phyloP scores from a whole-genome alignment of 2,113 vertebrate species.

The Caretta caretta region DNA sequence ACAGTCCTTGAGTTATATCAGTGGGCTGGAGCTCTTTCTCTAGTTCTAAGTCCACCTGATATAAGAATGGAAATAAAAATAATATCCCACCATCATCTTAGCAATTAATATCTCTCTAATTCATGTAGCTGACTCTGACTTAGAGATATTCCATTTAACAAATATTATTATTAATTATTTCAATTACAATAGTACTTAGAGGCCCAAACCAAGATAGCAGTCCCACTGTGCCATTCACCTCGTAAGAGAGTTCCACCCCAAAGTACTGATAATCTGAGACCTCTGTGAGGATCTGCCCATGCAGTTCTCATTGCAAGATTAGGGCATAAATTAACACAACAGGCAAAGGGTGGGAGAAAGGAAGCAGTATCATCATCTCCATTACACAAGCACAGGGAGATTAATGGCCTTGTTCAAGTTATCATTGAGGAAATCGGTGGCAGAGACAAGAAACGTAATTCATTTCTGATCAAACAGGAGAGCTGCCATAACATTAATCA shows the following conservation, averaged over 20 bases:
- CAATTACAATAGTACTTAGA: neutral
- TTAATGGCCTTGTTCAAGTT: neutral
- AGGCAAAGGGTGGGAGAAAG: neutral
- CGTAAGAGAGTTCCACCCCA: neutral
- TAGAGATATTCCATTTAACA: neutral
- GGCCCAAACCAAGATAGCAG: neutral
- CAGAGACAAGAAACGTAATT: neutral
- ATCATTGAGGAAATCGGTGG: neutral
- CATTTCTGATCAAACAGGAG: neutral
- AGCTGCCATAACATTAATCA: neutral
- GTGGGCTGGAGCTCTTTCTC: no score
- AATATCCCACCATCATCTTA: neutral
- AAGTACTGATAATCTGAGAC: neutral
- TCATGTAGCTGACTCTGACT: neutral
- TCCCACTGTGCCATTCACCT: neutral
- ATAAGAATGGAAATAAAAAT: neutral
- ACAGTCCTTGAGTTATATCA: no score
- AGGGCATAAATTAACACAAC: neutral
- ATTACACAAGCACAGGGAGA: neutral
- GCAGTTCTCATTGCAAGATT: neutral
- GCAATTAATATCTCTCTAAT: neutral
- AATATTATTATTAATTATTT: neutral
- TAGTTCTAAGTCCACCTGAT: neutral
- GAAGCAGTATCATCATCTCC: neutral
- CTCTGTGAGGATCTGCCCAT: neutral